phyloP scores from a whole-genome alignment of 2,113 vertebrate species.

The Melanostigma gelatinosum region DNA sequence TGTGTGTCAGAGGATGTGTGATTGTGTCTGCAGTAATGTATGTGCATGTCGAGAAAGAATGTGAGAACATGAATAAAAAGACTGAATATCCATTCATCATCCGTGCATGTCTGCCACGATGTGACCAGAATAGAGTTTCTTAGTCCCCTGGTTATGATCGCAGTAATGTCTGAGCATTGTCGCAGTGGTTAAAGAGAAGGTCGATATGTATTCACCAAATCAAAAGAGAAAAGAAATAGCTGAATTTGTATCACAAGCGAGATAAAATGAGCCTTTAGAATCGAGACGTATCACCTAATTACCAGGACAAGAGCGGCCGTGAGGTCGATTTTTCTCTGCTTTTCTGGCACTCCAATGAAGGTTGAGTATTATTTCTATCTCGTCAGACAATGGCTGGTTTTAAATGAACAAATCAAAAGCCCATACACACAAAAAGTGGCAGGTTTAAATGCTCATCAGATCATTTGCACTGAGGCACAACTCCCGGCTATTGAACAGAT shows the following conservation, averaged over 20 bases:
- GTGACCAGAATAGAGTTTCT: slow-evolving; percentile 19
- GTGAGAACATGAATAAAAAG: slow-evolving; percentile 4
- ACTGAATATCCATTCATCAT: slow-evolving; percentile 29
- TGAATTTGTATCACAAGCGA: not conserved
- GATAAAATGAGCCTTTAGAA: slow-evolving; percentile 14
- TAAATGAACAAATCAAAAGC: not conserved
- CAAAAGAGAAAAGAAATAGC: not conserved
- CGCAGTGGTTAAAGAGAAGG: slow-evolving; percentile 16
- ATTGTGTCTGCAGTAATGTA: not conserved
- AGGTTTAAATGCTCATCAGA: slow-evolving; percentile 2
- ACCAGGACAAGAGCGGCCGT: not conserved
- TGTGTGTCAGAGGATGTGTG: not conserved
- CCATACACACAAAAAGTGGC: not conserved
- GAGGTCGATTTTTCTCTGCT: not conserved
- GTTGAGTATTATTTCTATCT: not conserved
- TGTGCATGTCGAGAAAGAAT: not conserved
- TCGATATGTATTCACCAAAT: slow-evolving; percentile 6
- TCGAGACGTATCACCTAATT: slow-evolving; percentile 18
- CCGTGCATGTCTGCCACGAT: slow-evolving; percentile 24
- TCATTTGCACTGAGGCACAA: not conserved
- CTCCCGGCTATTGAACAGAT: not conserved
- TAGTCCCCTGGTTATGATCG: slow-evolving; percentile 24
- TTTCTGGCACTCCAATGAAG: not conserved
- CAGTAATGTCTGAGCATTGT: slow-evolving; percentile 4
- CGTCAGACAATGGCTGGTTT: not conserved